phyloP scores from a whole-genome alignment of 1,140 invertebrate genomes.

The Cherax quadricarinatus region DNA sequence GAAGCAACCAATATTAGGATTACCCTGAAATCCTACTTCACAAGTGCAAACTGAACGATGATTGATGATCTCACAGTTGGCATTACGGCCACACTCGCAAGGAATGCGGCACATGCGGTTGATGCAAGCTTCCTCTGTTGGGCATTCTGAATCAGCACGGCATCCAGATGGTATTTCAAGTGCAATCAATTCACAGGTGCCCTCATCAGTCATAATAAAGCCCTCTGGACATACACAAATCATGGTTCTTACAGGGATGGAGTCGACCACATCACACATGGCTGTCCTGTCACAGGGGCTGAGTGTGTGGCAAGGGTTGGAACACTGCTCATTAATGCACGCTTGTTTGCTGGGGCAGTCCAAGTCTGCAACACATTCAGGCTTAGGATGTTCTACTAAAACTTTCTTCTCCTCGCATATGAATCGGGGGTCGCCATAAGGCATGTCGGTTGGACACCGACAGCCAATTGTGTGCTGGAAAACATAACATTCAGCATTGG shows the following conservation, averaged over 20 bases:
- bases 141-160: slow-evolving; percentile 86
- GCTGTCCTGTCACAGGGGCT: slow-evolving; percentile 84
- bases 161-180: slow-evolving; percentile 85
- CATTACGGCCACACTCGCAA: slow-evolving; percentile 91
- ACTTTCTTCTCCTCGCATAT: slow-evolving; percentile 87
- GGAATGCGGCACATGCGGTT: slow-evolving; percentile 90
- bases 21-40: slow-evolving; percentile 87
- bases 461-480: slow-evolving; percentile 90
- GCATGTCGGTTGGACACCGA: slow-evolving; percentile 81
- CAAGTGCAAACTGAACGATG: slow-evolving; percentile 92
- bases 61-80: slow-evolving; percentile 87
- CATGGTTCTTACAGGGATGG: slow-evolving; percentile 73
- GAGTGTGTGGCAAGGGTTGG: slow-evolving; percentile 87
- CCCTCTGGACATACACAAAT: slow-evolving; percentile 74
- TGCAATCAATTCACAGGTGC: slow-evolving; percentile 84
- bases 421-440: slow-evolving; percentile 71
- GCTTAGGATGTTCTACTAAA: slow-evolving; percentile 81
- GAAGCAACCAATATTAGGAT: slow-evolving; percentile 88
- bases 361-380: slow-evolving; percentile 75
- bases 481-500: slow-evolving; percentile 86
- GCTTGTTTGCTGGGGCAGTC: slow-evolving; percentile 75
- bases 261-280: slow-evolving; percentile 73
- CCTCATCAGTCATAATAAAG: slow-evolving; percentile 82
- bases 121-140: slow-evolving; percentile 86
- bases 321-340: slow-evolving; percentile 80